A percentile compares a stretch with the other conserved stretches of the same genome.
Evolutionary conservation across 2,797 vertebrate genomes (phyloP).

Genomic region (Rhinophrynus dorsalis): DNA sequence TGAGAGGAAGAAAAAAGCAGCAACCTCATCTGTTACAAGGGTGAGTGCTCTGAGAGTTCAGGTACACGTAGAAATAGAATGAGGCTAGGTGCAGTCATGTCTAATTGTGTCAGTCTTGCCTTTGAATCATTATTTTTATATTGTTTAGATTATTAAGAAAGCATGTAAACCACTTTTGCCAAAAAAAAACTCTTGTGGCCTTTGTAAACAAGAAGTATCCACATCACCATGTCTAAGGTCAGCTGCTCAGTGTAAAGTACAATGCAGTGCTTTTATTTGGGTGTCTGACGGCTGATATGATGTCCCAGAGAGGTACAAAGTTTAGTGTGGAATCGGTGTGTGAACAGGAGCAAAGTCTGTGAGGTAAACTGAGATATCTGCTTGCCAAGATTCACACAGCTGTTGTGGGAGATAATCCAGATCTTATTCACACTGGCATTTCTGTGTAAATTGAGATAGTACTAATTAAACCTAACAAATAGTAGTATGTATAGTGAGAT

Average conservation of each 20-base stretch:
- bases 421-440: too few relatives aligned
- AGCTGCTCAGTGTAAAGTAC: conserved; percentile 45
- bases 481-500: too few relatives aligned
- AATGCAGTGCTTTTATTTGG: conserved; percentile 48
- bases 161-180: not conserved
- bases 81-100: too few relatives aligned
- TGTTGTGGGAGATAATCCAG: not conserved
- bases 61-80: too few relatives aligned
- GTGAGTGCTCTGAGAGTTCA: too few relatives aligned
- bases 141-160: too few relatives aligned
- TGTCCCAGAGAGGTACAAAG: conserved; percentile 17
- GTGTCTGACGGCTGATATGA: conserved; percentile 22
- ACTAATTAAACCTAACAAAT: too few relatives aligned
- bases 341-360: conserved; percentile 29
- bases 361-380: not conserved
- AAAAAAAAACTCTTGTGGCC: conserved; percentile 25
- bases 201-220: conserved; percentile 52
- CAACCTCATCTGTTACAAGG: too few relatives aligned
- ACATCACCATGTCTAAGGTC: conserved; percentile 57
- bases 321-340: conserved; percentile 1
- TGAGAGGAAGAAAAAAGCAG: too few relatives aligned
- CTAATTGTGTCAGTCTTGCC: too few relatives aligned
- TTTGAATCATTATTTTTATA: too few relatives aligned
- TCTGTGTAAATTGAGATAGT: too few relatives aligned
- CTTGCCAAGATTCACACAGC: not conserved